Evolutionary conservation across 2,797 vertebrate species (phyloP).

Genomic region (Buceros bicornis): DNA sequence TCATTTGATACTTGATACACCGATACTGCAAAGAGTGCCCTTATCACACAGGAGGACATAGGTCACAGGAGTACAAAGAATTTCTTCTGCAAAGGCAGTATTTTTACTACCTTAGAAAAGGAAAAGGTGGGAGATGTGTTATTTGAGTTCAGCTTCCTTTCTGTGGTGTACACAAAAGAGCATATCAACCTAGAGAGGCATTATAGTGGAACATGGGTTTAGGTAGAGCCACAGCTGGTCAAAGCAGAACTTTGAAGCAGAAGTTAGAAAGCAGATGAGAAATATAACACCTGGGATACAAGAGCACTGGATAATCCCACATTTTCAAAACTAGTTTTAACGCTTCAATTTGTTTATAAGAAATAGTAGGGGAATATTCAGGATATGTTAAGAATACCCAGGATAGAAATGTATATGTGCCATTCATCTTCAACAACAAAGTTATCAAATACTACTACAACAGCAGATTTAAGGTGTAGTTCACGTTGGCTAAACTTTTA

Average conservation of each 20-base stretch:
- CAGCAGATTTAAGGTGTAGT: not conserved
- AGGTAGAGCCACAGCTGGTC: not conserved
- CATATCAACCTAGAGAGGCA: not conserved
- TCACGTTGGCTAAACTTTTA: not conserved
- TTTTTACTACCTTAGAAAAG: not conserved
- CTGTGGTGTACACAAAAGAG: not conserved
- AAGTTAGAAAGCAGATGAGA: not conserved
- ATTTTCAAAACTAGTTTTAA: not conserved
- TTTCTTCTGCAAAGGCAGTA: not conserved
- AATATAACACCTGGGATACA: not conserved
- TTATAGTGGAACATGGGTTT: not conserved
- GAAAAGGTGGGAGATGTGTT: not conserved
- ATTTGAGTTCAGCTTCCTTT: not conserved
- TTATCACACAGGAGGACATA: not conserved
- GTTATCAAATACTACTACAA: not conserved
- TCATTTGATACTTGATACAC: rapidly evolving
- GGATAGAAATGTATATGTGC: not conserved
- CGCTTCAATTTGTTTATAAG: not conserved
- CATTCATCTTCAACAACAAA: not conserved
- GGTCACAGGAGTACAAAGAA: not conserved
- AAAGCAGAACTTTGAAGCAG: not conserved
- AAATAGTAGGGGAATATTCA: not conserved
- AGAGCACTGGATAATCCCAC: not conserved
- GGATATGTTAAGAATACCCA: not conserved
- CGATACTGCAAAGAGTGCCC: not conserved